Evolutionary conservation across 2,888 invertebrate genomes (phyloP).

Genomic region (Salticus scenicus): DNA sequence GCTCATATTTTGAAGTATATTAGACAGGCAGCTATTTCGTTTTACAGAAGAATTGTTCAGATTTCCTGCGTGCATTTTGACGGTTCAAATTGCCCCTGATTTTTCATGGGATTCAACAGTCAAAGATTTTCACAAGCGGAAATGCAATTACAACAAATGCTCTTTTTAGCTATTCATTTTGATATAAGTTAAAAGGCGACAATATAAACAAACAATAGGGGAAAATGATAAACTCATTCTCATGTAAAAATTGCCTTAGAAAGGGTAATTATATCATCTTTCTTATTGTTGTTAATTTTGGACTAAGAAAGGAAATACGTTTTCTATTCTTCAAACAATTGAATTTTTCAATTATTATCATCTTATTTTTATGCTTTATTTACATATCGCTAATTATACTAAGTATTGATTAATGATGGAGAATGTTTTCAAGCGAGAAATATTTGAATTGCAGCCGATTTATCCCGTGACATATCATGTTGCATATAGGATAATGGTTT

Average conservation of each 20-base stretch:
- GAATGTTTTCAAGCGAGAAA: too few species aligned
- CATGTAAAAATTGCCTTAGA: neutral
- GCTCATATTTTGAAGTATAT: neutral
- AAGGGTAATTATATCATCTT: constrained; percentile 5
- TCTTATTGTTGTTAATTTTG: neutral
- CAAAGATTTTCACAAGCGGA: neutral
- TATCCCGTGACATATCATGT: too few species aligned
- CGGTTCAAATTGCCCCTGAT: neutral
- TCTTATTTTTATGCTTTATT: too few species aligned
- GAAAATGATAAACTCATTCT: neutral
- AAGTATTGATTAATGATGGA: too few species aligned
- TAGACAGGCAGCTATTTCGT: neutral
- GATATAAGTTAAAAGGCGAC: neutral
- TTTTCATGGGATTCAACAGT: neutral
- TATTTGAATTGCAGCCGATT: too few species aligned
- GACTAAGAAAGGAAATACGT: neutral
- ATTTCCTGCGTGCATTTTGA: neutral
- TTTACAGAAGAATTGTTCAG: neutral
- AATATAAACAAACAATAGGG: neutral
- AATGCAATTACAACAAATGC: neutral
- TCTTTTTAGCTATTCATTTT: neutral
- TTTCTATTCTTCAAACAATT: neutral
- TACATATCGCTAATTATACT: too few species aligned
- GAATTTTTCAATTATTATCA: too few species aligned
- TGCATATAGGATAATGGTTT: too few species aligned